Conservation (phyloP, 2,888 invertebrate species). For the Molanna angustata region DNA sequence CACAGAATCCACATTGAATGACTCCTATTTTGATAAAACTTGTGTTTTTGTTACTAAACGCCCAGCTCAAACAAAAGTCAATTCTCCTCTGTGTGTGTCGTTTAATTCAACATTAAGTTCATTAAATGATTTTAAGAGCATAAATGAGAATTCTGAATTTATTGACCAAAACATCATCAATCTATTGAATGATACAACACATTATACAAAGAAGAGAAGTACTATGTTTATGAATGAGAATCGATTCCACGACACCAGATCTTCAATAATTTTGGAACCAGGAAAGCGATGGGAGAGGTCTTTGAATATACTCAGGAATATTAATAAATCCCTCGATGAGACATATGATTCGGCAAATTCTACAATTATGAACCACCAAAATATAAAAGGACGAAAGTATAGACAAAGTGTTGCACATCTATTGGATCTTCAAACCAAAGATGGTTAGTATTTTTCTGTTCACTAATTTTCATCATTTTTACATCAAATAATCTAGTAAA, state of each 20-base stretch:
- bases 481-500: no score
- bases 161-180: not conserved
- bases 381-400: conserved; percentile 54
- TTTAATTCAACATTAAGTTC: no score
- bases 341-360: conserved; percentile 33
- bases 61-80: not conserved
- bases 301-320: conserved; percentile 56
- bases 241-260: no score
- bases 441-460: conserved; percentile 45
- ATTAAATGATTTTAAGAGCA: no score
- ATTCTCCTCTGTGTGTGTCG: no score
- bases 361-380: conserved; percentile 43
- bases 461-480: no score
- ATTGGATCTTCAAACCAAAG: conserved; percentile 51
- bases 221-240: not conserved
- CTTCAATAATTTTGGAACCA: conserved; percentile 48
- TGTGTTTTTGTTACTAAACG: conserved; percentile 6
- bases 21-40: conserved; percentile 4
- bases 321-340: conserved; percentile 46
- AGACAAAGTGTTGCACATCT: conserved; percentile 53
- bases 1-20: not conserved
- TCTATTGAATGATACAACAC: no score
- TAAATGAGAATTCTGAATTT: not conserved
- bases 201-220: not conserved
- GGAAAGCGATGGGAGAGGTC: conserved; percentile 70